These are phyloP conservation scores for Drosophila anomalata DNA, from an alignment of 2,888 invertebrate species.

Conservation along the genomic window DNA sequence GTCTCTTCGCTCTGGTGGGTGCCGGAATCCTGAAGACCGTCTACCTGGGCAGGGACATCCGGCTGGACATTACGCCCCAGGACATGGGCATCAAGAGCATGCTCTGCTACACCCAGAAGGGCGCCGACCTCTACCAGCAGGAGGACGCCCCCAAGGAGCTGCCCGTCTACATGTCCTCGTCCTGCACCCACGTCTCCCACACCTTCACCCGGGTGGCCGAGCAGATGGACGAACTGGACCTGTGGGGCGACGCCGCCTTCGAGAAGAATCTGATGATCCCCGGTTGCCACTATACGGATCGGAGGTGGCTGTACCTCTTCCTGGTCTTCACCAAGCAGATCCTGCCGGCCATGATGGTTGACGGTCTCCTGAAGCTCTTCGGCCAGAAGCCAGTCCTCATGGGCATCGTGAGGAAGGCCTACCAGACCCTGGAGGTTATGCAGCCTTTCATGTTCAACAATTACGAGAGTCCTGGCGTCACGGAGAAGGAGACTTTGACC, in stretches of 20 bases:
- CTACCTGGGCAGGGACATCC: constrained; percentile 41
- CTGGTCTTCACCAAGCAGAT: constrained; percentile 69
- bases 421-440: constrained; percentile 62
- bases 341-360: constrained; percentile 65
- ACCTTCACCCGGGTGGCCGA: constrained; percentile 57
- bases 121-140: constrained; percentile 42
- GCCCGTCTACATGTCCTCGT: constrained; percentile 64
- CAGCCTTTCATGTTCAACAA: constrained; percentile 73
- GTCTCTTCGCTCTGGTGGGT: constrained; percentile 69
- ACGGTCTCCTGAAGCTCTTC: constrained; percentile 53
- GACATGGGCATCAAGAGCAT: constrained; percentile 70
- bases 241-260: constrained; percentile 59
- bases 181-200: constrained; percentile 50
- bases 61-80: constrained; percentile 72
- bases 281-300: constrained; percentile 59
- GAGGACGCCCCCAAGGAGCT: constrained; percentile 52
- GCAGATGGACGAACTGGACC: constrained; percentile 45
- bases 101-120: constrained; percentile 54
- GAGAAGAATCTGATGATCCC: constrained; percentile 62
- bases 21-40: constrained; percentile 72
- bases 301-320: constrained; percentile 53
- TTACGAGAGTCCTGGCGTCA: constrained; percentile 64
- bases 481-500: constrained; percentile 40
- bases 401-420: constrained; percentile 62
- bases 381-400: constrained; percentile 66